phyloP scores from a whole-genome alignment of 2,797 vertebrate genomes.

The Chrysocyon brachyurus region DNA sequence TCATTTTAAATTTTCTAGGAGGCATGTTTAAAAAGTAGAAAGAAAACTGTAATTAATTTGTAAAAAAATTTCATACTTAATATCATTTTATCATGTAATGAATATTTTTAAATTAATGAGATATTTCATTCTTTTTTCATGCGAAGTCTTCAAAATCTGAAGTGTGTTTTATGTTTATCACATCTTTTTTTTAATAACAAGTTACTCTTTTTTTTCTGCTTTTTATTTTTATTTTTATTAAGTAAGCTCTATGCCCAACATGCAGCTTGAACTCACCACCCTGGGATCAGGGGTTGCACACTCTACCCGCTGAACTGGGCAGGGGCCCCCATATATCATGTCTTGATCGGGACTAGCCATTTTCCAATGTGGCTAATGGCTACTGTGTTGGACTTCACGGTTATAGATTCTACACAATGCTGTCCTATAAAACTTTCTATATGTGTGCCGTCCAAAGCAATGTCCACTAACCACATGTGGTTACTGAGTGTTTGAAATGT shows the following conservation, averaged over 20 bases:
- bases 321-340: background rate
- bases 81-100: background rate
- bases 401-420: background rate
- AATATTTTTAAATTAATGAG: background rate
- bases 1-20: background rate
- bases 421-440: background rate
- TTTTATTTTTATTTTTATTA: background rate
- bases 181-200: background rate
- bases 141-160: background rate
- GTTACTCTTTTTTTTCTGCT: background rate
- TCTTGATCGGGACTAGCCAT: background rate
- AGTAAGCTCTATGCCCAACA: background rate
- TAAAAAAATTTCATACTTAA: background rate
- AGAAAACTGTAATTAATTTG: background rate
- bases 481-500: conserved; percentile 18
- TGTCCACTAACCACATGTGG: background rate
- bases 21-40: background rate
- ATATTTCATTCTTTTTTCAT: background rate
- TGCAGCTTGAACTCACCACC: background rate
- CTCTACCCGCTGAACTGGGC: background rate
- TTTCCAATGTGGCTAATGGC: background rate
- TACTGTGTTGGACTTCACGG: background rate
- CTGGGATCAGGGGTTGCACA: background rate
- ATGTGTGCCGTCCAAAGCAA: background rate
- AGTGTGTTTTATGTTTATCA: background rate